Evolutionary conservation across 2,113 vertebrate species (phyloP).

Genomic region (Megaceryle torquata): DNA sequence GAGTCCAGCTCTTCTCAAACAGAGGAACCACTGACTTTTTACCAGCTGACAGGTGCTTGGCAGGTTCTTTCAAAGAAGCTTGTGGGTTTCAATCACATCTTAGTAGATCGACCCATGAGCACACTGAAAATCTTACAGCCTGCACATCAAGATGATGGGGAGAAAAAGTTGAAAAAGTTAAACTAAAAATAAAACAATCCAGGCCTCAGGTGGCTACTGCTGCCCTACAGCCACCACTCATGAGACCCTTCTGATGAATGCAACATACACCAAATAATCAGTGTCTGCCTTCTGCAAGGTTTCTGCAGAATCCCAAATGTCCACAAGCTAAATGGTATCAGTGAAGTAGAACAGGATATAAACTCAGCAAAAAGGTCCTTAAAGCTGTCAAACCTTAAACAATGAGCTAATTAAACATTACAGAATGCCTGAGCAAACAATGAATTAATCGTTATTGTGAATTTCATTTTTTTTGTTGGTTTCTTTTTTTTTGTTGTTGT

Average conservation of each 20-base stretch:
- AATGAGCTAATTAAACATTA: not conserved
- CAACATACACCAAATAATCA: not conserved
- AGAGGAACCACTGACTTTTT: not conserved
- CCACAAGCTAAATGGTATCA: not conserved
- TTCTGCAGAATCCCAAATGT: not conserved
- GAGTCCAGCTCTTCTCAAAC: not conserved
- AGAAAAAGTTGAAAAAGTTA: not conserved
- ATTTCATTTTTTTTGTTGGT: too few species aligned
- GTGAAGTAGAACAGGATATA: not conserved
- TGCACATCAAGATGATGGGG: not conserved
- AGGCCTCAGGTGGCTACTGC: not conserved
- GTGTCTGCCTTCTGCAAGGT: fast-evolving
- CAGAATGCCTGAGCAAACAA: not conserved
- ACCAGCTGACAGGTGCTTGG: not conserved
- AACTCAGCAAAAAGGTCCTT: not conserved
- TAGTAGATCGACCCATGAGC: not conserved
- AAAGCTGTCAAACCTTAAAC: not conserved
- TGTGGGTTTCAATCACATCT: not conserved
- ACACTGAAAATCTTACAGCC: not conserved
- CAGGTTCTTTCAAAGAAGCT: not conserved
- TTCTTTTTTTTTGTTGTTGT: not conserved
- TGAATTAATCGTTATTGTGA: not conserved
- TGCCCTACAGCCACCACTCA: not conserved
- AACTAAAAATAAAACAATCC: not conserved
- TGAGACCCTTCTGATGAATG: not conserved